A percentile compares a stretch with the other conserved stretches of the same genome.
Evolutionary conservation across 2,888 invertebrate species (phyloP).

Genomic region (Cerastis rubricosa): DNA sequence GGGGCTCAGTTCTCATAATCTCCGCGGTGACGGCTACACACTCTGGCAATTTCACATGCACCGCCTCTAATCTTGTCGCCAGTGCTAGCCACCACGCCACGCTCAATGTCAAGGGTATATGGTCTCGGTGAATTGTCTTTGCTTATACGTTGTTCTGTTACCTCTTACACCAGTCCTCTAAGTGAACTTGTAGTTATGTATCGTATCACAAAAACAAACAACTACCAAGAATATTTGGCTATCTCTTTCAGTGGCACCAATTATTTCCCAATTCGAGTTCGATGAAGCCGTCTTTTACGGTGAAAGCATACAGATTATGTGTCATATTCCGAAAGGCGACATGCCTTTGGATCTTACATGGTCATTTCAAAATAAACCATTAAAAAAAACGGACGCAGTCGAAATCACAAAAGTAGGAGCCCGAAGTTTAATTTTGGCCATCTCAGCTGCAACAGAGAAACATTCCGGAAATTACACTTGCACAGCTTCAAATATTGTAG

Average conservation of each 20-base stretch:
- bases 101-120: constrained; percentile 92
- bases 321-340: constrained; percentile 92
- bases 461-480: constrained; percentile 95
- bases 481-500: constrained; percentile 93
- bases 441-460: constrained; percentile 92
- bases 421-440: constrained; percentile 92
- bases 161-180: constrained; percentile 62
- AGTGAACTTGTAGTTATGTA: constrained; percentile 47
- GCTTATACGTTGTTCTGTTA: constrained; percentile 78
- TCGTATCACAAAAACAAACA: constrained; percentile 44
- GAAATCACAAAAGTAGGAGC: constrained; percentile 91
- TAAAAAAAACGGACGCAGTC: constrained; percentile 84
- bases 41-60: constrained; percentile 93
- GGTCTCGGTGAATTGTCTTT: constrained; percentile 78
- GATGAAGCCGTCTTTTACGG: constrained; percentile 90
- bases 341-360: constrained; percentile 93
- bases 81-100: constrained; percentile 91
- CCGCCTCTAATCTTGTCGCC: constrained; percentile 92
- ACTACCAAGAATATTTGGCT: constrained; percentile 58
- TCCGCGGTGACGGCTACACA: constrained; percentile 93
- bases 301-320: constrained; percentile 91
- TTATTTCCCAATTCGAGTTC: constrained; percentile 91
- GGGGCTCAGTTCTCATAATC: constrained; percentile 93
- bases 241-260: constrained; percentile 90
- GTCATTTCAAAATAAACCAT: constrained; percentile 92